Percentiles rank a stretch among this genome's conserved stretches.
Conservation (phyloP, 2,797 vertebrate genomes). For the Acridotheres tristis region DNA sequence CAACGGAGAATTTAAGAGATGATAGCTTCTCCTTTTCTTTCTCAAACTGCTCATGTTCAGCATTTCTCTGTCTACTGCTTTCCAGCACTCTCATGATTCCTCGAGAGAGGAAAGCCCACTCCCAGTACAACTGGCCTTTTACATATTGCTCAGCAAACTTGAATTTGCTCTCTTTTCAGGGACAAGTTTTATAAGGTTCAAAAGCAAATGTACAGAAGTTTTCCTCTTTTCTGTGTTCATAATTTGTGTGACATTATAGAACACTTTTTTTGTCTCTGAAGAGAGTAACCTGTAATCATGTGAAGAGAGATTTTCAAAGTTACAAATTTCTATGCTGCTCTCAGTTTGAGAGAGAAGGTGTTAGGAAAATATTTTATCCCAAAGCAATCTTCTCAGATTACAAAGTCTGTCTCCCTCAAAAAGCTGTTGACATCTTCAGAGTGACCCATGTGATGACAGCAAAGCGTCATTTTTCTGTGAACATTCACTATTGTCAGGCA, state of each 20-base stretch:
- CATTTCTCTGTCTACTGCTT: background rate
- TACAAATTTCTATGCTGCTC: background rate
- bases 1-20: background rate
- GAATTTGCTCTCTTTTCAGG: background rate
- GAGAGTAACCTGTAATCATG: background rate
- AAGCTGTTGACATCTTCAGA: background rate
- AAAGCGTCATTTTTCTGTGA: background rate
- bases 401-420: background rate
- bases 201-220: background rate
- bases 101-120: conserved; percentile 16
- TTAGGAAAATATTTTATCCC: background rate
- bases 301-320: background rate
- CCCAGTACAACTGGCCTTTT: background rate
- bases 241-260: background rate
- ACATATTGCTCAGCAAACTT: background rate
- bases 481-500: background rate
- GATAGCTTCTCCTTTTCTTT: background rate
- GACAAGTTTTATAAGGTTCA: background rate
- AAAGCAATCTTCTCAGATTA: background rate
- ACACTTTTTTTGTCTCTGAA: background rate
- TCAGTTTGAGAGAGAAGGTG: background rate
- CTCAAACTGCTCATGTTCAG: conserved; percentile 8
- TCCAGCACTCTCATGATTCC: conserved; percentile 22
- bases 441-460: background rate
- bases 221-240: background rate